Percentiles rank a stretch among this genome's conserved stretches.
These are phyloP conservation scores for Formicarius rufipectus DNA, from an alignment of 2,113 vertebrate genomes.

Conservation along the genomic window DNA sequence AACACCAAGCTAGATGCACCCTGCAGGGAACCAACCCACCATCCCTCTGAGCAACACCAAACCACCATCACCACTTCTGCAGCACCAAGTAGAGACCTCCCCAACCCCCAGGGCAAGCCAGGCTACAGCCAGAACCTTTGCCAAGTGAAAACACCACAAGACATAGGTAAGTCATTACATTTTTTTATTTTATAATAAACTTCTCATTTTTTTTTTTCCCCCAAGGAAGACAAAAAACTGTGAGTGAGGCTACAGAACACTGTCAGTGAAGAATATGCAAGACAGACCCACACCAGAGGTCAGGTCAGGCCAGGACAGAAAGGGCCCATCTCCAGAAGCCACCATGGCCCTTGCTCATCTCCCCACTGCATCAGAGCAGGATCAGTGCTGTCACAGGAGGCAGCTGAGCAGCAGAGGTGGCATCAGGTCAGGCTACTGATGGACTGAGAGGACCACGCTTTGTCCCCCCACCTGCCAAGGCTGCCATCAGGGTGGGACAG, in stretches of 20 bases:
- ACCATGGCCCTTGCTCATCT: background rate
- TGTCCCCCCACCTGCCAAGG: background rate
- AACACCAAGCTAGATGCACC: background rate
- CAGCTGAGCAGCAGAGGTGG: background rate
- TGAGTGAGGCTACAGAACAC: conserved; percentile 55
- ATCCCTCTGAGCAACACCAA: background rate
- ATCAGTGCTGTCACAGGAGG: background rate
- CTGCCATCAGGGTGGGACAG: background rate
- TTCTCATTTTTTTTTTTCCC: conserved; percentile 23
- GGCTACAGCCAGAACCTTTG: background rate
- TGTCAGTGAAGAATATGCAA: background rate
- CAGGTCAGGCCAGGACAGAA: background rate
- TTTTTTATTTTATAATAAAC: conserved; percentile 66
- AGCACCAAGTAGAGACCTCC: background rate
- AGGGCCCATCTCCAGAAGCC: background rate
- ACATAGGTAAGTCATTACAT: background rate
- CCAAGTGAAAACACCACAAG: background rate
- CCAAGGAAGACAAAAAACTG: conserved; percentile 46
- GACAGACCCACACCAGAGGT: background rate
- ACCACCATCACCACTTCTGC: background rate
- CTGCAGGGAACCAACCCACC: background rate
- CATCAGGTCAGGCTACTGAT: background rate
- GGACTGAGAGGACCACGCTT: background rate
- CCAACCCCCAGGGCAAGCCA: background rate
- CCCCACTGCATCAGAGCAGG: background rate